Percentiles rank a stretch among this genome's conserved stretches.
Evolutionary conservation across 2,797 vertebrate genomes (phyloP).

Genomic region (Cossypha dichroa): DNA sequence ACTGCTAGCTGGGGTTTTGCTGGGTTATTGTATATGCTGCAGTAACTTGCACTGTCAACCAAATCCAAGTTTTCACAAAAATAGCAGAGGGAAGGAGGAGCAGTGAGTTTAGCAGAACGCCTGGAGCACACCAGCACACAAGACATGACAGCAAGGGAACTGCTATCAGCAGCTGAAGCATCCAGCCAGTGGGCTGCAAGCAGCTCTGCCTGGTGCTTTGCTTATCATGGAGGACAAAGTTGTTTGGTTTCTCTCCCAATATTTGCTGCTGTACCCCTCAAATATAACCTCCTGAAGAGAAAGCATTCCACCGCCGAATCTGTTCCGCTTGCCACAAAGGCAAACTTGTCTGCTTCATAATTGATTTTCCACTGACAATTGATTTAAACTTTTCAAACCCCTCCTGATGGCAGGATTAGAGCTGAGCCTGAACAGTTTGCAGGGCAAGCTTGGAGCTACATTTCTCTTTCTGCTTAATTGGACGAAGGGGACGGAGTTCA

Average conservation of each 20-base stretch:
- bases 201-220: not conserved
- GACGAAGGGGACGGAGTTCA: slow-evolving; percentile 63
- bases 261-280: not conserved
- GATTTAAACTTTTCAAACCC: slow-evolving; percentile 63
- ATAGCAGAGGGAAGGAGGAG: not conserved
- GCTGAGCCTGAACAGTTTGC: slow-evolving; percentile 24
- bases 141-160: not conserved
- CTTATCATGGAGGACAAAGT: not conserved
- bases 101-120: not conserved
- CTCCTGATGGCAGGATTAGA: slow-evolving; percentile 60
- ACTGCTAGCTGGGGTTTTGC: not conserved
- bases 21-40: not conserved
- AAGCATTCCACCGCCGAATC: not conserved
- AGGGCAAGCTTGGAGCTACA: not conserved
- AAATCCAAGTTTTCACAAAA: not conserved
- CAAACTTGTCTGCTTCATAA: slow-evolving; percentile 36
- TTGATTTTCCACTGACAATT: slow-evolving; percentile 66
- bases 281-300: not conserved
- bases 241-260: not conserved
- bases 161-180: not conserved
- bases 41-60: not conserved
- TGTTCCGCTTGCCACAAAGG: not conserved
- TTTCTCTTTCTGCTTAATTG: slow-evolving; percentile 65
- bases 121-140: not conserved
- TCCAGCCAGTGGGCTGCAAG: not conserved